These are phyloP conservation scores for Hydractinia symbiolongicarpus DNA, from an alignment of 30 jellyfish, hydroid and myxozoan species.

Conservation along the genomic window DNA sequence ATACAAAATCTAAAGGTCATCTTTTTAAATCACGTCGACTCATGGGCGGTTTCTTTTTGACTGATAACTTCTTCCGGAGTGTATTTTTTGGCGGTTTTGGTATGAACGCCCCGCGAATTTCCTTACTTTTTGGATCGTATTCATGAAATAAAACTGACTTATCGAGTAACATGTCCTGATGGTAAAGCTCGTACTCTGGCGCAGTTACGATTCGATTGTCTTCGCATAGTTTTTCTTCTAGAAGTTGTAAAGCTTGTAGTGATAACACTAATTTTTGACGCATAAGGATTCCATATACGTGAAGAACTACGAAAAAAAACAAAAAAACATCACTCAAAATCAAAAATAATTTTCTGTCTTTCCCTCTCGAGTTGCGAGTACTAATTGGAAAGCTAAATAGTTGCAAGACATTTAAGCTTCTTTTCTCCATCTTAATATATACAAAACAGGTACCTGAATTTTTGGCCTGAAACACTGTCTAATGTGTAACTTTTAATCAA, in stretches of 20 bases:
- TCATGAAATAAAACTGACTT: slow-evolving; percentile 21
- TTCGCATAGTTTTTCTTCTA: slow-evolving; percentile 90
- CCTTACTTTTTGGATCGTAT: slow-evolving; percentile 30
- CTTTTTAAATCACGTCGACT: slow-evolving; percentile 38
- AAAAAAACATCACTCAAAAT: neutral
- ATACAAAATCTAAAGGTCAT: neutral
- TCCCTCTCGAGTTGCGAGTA: too few species aligned
- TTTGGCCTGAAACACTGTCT: too few species aligned
- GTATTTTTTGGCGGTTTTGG: slow-evolving; percentile 19
- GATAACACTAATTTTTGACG: slow-evolving; percentile 77
- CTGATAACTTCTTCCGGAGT: neutral
- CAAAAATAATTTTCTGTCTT: neutral
- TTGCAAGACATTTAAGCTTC: neutral
- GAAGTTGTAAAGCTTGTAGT: slow-evolving; percentile 65
- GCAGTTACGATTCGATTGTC: slow-evolving; percentile 82
- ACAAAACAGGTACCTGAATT: too few species aligned
- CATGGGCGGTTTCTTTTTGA: slow-evolving; percentile 20
- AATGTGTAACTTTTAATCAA: too few species aligned
- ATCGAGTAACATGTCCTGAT: slow-evolving; percentile 43
- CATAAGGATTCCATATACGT: slow-evolving; percentile 68
- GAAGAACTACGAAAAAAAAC: slow-evolving; percentile 45
- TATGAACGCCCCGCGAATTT: slow-evolving; percentile 23
- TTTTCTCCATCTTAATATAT: neutral
- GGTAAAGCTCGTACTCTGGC: slow-evolving; percentile 59
- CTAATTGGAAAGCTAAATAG: too few species aligned